phyloP scores from a whole-genome alignment of 2,888 invertebrate genomes.

The Sycophila texana region DNA sequence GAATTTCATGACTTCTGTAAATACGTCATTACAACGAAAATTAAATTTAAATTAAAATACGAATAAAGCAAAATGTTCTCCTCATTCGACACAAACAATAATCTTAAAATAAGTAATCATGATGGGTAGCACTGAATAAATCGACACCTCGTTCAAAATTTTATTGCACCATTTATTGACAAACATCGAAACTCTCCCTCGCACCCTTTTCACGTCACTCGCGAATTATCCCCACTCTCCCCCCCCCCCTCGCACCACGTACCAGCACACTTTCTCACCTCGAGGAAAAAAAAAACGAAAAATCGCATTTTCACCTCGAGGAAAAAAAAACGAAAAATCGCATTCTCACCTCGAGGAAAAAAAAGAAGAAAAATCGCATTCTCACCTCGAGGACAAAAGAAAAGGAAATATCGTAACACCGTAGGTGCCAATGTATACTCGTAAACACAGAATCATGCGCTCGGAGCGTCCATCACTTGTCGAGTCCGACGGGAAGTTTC shows the following conservation, averaged over 20 bases:
- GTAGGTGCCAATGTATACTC: no score
- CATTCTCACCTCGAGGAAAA: background rate
- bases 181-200: conserved; percentile 40
- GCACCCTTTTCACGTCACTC: conserved; percentile 1
- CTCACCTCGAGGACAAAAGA: no score
- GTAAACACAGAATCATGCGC: background rate
- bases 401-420: no score
- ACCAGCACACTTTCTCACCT: background rate
- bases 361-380: no score
- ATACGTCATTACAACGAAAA: no score
- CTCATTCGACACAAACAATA: no score
- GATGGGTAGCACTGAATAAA: background rate
- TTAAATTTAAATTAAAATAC: no score
- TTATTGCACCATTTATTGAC: conserved; percentile 54
- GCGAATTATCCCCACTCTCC: background rate
- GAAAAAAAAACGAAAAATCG: no score
- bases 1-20: no score
- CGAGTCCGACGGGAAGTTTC: background rate
- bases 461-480: background rate
- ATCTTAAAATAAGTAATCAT: background rate
- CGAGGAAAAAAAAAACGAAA: background rate
- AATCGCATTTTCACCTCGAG: no score
- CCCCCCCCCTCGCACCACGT: no score
- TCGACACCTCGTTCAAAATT: conserved; percentile 19
- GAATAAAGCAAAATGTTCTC: no score